Conservation (phyloP, 2,888 invertebrate species). For the Heliconius sara region DNA sequence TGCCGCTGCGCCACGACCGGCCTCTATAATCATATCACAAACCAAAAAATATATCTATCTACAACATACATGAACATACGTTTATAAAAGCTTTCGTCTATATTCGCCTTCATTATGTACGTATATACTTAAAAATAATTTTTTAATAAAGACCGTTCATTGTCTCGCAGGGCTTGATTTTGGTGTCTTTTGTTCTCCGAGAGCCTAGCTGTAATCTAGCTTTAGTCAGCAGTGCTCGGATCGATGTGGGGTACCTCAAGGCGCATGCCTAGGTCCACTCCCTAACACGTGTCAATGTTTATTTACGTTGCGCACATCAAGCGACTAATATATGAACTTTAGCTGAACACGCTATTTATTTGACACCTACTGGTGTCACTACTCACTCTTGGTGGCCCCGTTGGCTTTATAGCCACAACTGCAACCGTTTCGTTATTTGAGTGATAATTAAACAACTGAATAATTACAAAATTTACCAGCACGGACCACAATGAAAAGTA, state of each 20-base stretch:
- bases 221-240: constrained; percentile 23
- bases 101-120: background rate
- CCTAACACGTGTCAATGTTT: constrained; percentile 81
- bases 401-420: background rate
- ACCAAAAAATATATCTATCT: background rate
- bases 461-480: background rate
- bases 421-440: background rate
- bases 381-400: background rate
- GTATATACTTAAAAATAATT: background rate
- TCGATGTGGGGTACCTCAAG: constrained; percentile 46
- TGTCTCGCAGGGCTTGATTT: constrained; percentile 21
- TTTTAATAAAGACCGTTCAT: constrained; percentile 12
- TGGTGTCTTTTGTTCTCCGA: constrained; percentile 40
- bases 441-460: background rate
- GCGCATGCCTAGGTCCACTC: constrained; percentile 71
- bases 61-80: background rate
- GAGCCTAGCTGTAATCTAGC: constrained; percentile 10
- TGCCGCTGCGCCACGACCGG: too few relatives aligned
- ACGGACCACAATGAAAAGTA: background rate
- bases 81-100: background rate
- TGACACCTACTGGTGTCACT: background rate
- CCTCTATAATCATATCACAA: too few relatives aligned
- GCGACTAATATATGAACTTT: constrained; percentile 33
- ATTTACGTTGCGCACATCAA: constrained; percentile 76
- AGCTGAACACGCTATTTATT: background rate